phyloP scores from a whole-genome alignment of 2,888 invertebrate species.

The Conops quadrifasciatus region DNA sequence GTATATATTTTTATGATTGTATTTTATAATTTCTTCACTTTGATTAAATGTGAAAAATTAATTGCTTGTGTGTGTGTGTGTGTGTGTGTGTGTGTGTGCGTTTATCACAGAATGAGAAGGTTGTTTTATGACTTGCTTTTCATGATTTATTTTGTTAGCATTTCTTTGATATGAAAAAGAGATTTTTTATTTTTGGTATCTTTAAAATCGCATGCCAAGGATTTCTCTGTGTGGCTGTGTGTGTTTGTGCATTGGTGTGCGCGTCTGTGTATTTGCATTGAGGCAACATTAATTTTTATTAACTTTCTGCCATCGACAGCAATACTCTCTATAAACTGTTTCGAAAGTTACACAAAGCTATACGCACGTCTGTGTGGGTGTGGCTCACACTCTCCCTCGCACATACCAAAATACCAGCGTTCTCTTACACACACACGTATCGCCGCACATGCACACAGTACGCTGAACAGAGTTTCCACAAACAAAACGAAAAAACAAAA shows the following conservation, averaged over 20 bases:
- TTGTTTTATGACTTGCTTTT: constrained; percentile 3
- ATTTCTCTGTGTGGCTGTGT: neutral
- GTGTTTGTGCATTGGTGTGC: neutral
- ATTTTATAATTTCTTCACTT: no score
- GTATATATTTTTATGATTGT: no score
- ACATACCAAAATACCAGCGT: neutral
- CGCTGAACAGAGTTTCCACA: neutral
- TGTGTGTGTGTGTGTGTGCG: neutral
- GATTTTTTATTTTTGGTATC: neutral
- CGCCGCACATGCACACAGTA: neutral
- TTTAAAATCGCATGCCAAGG: neutral
- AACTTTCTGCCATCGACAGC: neutral
- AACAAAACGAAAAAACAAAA: neutral
- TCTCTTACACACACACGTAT: no score
- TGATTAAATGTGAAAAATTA: no score
- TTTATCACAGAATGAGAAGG: neutral
- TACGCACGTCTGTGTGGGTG: no score
- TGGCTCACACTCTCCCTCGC: neutral
- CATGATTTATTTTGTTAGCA: constrained; percentile 9
- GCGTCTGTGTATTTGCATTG: neutral
- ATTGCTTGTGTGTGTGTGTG: neutral
- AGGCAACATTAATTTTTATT: constrained; percentile 14
- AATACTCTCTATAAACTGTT: constrained; percentile 1
- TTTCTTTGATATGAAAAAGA: constrained; percentile 1
- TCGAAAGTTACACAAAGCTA: neutral